These are phyloP conservation scores for Salvelinus alpinus DNA, from an alignment of 2,113 vertebrate species.

Conservation along the genomic window DNA sequence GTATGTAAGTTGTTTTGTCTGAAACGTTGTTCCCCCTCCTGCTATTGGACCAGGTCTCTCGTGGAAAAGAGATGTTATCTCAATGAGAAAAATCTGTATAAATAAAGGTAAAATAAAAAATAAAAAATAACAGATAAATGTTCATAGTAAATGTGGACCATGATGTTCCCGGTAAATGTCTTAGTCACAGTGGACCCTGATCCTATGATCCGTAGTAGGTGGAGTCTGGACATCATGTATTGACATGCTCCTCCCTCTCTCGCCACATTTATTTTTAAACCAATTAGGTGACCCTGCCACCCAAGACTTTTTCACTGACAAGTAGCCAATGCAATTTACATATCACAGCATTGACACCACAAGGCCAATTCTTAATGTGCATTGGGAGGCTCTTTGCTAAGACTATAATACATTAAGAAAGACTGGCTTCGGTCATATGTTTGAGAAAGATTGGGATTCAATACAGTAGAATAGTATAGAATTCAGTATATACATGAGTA, in stretches of 20 bases:
- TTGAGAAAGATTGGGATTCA: not conserved
- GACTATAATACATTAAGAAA: conserved; percentile 13
- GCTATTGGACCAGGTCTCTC: no score
- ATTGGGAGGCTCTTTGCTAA: conserved; percentile 11
- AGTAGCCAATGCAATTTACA: conserved; percentile 64
- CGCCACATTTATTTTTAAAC: conserved; percentile 59
- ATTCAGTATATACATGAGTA: no score
- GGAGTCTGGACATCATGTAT: conserved; percentile 30
- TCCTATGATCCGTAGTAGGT: conserved; percentile 28
- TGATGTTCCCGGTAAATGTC: conserved; percentile 12
- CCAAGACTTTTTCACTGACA: conserved; percentile 54
- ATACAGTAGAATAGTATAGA: no score
- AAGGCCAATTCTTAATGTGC: conserved; percentile 37
- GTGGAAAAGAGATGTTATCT: no score
- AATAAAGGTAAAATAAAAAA: no score
- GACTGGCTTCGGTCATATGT: conserved; percentile 4
- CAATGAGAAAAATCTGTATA: no score
- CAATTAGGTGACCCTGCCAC: conserved; percentile 58
- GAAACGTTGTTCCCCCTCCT: no score
- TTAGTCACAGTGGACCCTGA: not conserved
- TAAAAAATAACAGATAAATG: no score
- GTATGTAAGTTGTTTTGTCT: no score
- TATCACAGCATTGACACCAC: conserved; percentile 51
- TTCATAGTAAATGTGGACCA: not conserved
- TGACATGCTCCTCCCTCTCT: conserved; percentile 36